These are phyloP conservation scores for Solea solea DNA, from an alignment of 2,113 vertebrate genomes.

Conservation along the genomic window DNA sequence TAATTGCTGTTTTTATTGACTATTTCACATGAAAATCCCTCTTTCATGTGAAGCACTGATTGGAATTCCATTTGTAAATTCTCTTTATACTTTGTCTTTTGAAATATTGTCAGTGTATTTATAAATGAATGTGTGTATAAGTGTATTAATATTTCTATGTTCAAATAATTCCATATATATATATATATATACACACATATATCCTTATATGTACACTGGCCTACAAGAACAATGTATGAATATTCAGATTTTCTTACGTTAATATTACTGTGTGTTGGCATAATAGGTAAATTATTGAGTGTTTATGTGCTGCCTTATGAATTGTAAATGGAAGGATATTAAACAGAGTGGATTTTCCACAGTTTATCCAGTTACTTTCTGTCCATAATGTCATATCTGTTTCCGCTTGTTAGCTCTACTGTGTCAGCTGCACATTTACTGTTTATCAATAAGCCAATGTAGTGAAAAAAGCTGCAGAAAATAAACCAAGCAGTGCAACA, in stretches of 20 bases:
- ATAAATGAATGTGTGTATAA: no score
- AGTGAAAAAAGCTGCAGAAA: background rate
- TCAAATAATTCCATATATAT: no score
- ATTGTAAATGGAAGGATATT: background rate
- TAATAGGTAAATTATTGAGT: background rate
- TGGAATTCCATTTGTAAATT: no score
- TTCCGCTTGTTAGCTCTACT: background rate
- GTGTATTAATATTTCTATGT: no score
- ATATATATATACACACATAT: no score
- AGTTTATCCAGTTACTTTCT: background rate
- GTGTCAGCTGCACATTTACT: background rate
- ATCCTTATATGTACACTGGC: no score
- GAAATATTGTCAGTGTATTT: no score
- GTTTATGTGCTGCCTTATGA: background rate
- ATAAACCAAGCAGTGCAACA: background rate
- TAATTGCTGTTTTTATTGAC: no score
- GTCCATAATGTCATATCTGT: background rate
- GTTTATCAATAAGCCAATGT: background rate
- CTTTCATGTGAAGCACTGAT: no score
- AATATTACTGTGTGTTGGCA: background rate
- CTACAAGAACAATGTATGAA: no score
- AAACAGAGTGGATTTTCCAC: background rate
- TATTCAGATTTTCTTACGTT: background rate
- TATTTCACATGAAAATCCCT: no score
- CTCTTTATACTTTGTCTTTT: no score